Percentiles rank a stretch among this genome's conserved stretches.
Evolutionary conservation across 2,888 invertebrate genomes (phyloP).

Genomic region (Bombylius major): DNA sequence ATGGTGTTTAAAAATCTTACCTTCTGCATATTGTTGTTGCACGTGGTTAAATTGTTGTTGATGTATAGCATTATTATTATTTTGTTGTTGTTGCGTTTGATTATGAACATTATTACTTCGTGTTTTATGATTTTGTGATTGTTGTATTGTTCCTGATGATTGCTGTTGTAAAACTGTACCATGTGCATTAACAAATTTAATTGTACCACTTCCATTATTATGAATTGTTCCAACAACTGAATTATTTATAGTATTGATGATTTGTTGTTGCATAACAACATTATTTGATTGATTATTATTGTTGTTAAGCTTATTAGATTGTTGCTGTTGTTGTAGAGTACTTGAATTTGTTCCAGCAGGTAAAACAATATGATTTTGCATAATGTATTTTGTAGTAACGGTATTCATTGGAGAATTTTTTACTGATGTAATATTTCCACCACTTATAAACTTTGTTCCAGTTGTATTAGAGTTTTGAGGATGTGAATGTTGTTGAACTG

Average conservation of each 20-base stretch:
- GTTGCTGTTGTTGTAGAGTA: conserved; percentile 1
- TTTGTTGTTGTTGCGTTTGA: conserved; percentile 5
- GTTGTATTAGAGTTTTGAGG: conserved; percentile 21
- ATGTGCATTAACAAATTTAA: conserved; percentile 36
- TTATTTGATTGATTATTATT: conserved; percentile 11
- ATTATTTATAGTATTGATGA: conserved; percentile 16
- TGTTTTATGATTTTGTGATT: conserved; percentile 2
- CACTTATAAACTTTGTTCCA: conserved; percentile 14
- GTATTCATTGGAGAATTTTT: not conserved
- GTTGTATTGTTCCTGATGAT: conserved; percentile 12
- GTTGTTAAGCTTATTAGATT: conserved; percentile 4
- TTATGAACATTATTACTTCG: conserved; percentile 2
- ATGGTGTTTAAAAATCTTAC: not conserved
- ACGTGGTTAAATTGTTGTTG: conserved; percentile 16
- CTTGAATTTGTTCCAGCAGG: not conserved
- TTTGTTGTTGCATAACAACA: conserved; percentile 18
- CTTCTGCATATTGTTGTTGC: conserved; percentile 10
- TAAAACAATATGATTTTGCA: conserved; percentile 14
- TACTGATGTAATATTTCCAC: not conserved
- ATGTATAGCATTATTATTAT: conserved; percentile 9
- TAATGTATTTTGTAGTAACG: conserved; percentile 12
- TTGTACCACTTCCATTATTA: conserved; percentile 20
- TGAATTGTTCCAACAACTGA: conserved; percentile 5
- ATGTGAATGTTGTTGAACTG: conserved; percentile 18
- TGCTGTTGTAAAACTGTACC: conserved; percentile 34